Evolutionary conservation across 2,797 vertebrate genomes (phyloP).

Genomic region (Xenops minutus): DNA sequence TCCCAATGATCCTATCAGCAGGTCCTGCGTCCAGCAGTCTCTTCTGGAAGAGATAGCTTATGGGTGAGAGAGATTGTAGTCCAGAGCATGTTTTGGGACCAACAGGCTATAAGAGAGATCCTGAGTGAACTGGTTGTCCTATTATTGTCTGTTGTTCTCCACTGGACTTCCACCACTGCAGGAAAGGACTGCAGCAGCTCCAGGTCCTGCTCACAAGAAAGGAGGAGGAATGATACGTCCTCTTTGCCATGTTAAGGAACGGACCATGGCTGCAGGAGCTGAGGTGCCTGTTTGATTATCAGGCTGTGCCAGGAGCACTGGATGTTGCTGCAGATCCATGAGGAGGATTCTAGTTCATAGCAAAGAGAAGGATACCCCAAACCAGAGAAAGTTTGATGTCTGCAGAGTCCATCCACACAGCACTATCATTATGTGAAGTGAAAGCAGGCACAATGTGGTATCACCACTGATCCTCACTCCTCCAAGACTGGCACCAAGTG

Average conservation of each 20-base stretch:
- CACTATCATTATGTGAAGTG: rapidly evolving
- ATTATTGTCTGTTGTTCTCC: neutral
- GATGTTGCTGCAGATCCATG: neutral
- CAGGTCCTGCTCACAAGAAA: neutral
- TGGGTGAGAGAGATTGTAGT: neutral
- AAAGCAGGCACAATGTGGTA: neutral
- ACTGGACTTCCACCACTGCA: neutral
- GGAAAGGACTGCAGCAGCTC: neutral
- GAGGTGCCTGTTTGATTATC: neutral
- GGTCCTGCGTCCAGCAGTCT: neutral
- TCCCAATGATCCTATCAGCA: neutral
- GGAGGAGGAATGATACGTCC: neutral
- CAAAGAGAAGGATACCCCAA: neutral
- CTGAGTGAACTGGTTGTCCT: neutral
- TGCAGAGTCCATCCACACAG: neutral
- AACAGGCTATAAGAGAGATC: neutral
- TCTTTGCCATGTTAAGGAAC: neutral
- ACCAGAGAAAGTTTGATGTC: neutral
- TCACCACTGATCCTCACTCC: neutral
- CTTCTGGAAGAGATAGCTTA: neutral
- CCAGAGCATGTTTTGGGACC: neutral
- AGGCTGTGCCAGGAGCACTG: neutral
- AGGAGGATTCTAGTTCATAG: neutral
- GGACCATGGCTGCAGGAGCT: neutral
- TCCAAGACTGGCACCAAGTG: neutral